Percentiles rank a stretch among this genome's conserved stretches.
phyloP scores from a whole-genome alignment of 2,797 vertebrate species.

The Cirrhinus molitorella region DNA sequence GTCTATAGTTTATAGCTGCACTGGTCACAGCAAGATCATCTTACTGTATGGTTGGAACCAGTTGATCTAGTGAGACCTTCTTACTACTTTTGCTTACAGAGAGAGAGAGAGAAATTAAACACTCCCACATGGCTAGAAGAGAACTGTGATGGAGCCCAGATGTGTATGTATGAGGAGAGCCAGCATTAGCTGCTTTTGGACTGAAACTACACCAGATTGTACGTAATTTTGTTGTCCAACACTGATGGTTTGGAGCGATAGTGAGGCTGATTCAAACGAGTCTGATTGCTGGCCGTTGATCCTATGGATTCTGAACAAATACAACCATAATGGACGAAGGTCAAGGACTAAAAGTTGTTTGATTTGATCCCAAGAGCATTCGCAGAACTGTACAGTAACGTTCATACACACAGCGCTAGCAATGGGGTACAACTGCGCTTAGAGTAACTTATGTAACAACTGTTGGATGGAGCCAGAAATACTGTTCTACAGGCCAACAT shows the following conservation, averaged over 20 bases:
- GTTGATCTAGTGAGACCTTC: slow-evolving; percentile 69
- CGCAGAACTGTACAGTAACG: background rate
- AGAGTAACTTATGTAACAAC: slow-evolving; percentile 74
- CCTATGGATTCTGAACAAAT: slow-evolving; percentile 54
- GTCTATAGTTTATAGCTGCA: background rate
- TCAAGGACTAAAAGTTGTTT: slow-evolving; percentile 8
- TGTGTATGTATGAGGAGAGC: slow-evolving; percentile 51
- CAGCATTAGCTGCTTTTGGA: slow-evolving; percentile 48
- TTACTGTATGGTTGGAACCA: slow-evolving; percentile 54
- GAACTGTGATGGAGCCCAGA: slow-evolving; percentile 62
- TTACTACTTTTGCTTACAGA: slow-evolving; percentile 56
- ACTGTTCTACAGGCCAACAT: slow-evolving; percentile 72
- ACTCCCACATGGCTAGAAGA: slow-evolving; percentile 72
- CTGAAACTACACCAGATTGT: slow-evolving; percentile 55
- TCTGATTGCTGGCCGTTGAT: slow-evolving; percentile 55
- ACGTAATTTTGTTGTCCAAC: slow-evolving; percentile 68
- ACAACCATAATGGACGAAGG: slow-evolving; percentile 24
- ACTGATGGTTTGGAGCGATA: slow-evolving; percentile 68
- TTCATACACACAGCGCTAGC: background rate
- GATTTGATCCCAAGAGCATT: slow-evolving; percentile 24
- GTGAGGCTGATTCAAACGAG: slow-evolving; percentile 70
- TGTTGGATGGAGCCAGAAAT: slow-evolving; percentile 65
- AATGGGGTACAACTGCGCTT: slow-evolving; percentile 44
- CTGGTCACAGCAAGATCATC: slow-evolving; percentile 20
- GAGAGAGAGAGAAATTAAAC: slow-evolving; percentile 69